Conservation (phyloP, 2,888 invertebrate species). For the Torymus tubicola region DNA sequence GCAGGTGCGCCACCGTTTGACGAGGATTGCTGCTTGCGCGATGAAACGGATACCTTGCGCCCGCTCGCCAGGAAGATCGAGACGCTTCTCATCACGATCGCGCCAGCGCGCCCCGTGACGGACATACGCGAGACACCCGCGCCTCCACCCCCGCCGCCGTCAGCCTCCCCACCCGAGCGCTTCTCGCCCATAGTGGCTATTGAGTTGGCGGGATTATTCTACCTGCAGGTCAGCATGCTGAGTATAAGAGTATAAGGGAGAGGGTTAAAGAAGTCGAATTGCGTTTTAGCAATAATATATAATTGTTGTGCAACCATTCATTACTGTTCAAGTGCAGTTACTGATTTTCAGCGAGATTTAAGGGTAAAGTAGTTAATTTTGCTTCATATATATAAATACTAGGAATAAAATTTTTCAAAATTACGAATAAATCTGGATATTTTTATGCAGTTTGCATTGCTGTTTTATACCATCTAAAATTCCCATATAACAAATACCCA, state of each 20-base stretch:
- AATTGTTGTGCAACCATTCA: too few species aligned
- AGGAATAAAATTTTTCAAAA: too few species aligned
- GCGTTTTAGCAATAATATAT: background rate
- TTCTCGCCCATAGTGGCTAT: slow-evolving; percentile 17
- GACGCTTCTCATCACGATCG: slow-evolving; percentile 85
- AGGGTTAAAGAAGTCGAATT: background rate
- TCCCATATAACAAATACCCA: too few species aligned
- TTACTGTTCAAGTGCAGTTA: too few species aligned
- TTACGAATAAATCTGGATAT: too few species aligned
- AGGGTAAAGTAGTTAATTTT: too few species aligned
- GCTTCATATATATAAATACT: too few species aligned
- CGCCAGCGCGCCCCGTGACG: slow-evolving; percentile 81
- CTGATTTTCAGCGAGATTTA: too few species aligned
- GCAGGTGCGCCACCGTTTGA: slow-evolving; percentile 46
- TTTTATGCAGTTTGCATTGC: too few species aligned
- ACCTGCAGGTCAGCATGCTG: too few species aligned
- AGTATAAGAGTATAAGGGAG: background rate
- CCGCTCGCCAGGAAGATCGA: slow-evolving; percentile 84
- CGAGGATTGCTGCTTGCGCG: slow-evolving; percentile 66
- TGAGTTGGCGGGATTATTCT: too few species aligned
- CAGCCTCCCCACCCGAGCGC: slow-evolving; percentile 19
- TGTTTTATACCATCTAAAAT: too few species aligned
- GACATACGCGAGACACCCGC: slow-evolving; percentile 12
- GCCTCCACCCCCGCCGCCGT: background rate
- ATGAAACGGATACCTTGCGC: slow-evolving; percentile 75